Evolutionary conservation across 1,140 invertebrate genomes (phyloP).

Genomic region (Micrasema minimum): DNA sequence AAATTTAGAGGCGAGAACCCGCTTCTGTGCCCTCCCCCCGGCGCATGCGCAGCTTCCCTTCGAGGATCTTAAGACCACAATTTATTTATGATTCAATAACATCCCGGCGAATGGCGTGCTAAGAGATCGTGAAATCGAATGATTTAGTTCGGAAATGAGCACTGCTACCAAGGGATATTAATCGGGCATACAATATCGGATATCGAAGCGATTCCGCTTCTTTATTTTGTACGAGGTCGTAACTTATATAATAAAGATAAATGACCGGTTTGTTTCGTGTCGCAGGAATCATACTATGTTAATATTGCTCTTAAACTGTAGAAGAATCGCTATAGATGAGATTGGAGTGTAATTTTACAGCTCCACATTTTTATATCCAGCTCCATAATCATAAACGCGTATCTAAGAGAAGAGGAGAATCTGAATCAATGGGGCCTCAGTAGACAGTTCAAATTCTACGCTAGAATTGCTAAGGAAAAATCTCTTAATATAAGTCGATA

Average conservation of each 20-base stretch:
- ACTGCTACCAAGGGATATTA: background rate
- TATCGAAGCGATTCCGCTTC: background rate
- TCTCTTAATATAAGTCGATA: too few species aligned
- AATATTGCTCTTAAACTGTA: background rate
- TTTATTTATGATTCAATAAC: constrained; percentile 53
- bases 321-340: background rate
- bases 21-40: constrained; percentile 36
- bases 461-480: too few species aligned
- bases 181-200: constrained; percentile 9
- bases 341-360: too few species aligned
- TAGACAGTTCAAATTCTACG: too few species aligned
- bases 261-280: constrained; percentile 12
- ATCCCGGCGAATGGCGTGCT: constrained; percentile 51
- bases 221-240: background rate
- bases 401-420: too few species aligned
- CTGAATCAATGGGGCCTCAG: too few species aligned
- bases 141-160: constrained; percentile 48
- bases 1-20: constrained; percentile 20
- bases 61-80: background rate
- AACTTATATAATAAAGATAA: background rate
- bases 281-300: background rate
- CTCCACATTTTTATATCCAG: too few species aligned
- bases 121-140: constrained; percentile 50
- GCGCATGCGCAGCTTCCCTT: constrained; percentile 17
- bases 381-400: too few species aligned